Evolutionary conservation across 2,113 vertebrate genomes (phyloP).

Genomic region (Sylvilagus bachmani): DNA sequence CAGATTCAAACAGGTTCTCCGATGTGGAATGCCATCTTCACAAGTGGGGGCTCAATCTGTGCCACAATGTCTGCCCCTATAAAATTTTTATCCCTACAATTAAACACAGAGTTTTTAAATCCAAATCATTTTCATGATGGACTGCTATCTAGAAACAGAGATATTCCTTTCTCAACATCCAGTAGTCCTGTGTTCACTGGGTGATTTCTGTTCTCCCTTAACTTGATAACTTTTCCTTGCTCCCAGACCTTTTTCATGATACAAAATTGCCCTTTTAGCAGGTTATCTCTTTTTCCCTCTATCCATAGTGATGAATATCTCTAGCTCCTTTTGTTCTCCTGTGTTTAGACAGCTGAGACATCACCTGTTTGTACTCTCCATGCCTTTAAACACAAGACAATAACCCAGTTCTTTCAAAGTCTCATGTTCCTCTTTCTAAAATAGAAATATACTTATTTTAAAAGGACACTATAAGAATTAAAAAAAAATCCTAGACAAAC

Average conservation of each 20-base stretch:
- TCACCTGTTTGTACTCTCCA: neutral
- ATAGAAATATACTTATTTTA: neutral
- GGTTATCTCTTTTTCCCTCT: neutral
- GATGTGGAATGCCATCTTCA: too few species aligned
- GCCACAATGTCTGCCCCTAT: too few species aligned
- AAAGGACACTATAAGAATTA: neutral
- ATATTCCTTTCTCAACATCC: neutral
- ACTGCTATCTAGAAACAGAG: neutral
- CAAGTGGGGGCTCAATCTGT: too few species aligned
- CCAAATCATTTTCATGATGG: neutral
- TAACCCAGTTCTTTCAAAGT: neutral
- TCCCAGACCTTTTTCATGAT: neutral
- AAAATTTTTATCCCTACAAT: neutral
- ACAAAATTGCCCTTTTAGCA: neutral
- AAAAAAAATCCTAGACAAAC: neutral
- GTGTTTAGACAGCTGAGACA: neutral
- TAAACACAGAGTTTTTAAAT: neutral
- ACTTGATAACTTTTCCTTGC: neutral
- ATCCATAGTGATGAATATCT: neutral
- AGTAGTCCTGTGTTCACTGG: neutral
- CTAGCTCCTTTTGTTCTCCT: neutral
- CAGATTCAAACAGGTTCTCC: too few species aligned
- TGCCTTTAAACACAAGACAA: neutral
- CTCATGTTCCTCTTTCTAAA: neutral
- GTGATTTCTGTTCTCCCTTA: neutral